phyloP scores from a whole-genome alignment of 2,797 vertebrate species.

The Novumbra hubbsi region DNA sequence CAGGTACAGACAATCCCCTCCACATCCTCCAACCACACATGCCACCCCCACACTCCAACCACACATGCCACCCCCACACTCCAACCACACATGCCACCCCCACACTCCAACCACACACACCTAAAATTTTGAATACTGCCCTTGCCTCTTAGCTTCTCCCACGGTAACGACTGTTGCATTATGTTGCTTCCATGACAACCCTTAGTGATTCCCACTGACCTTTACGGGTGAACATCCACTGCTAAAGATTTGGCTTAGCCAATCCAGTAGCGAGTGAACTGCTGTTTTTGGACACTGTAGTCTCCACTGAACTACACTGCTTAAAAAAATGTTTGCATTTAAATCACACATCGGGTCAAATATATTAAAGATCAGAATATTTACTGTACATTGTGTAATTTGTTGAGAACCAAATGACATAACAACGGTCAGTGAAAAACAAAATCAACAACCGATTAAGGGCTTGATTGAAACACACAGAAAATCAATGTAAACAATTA shows the following conservation, averaged over 20 bases:
- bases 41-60: conserved; percentile 20
- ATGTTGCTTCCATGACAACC: conserved; percentile 77
- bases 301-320: not conserved
- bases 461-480: too few species aligned
- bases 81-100: conserved; percentile 13
- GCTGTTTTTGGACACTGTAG: not conserved
- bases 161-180: conserved; percentile 71
- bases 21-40: conserved; percentile 16
- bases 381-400: too few species aligned
- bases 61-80: not conserved
- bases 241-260: not conserved
- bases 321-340: too few species aligned
- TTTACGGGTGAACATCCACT: conserved; percentile 63
- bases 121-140: conserved; percentile 36
- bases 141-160: conserved; percentile 60
- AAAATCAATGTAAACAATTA: too few species aligned
- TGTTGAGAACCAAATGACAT: too few species aligned
- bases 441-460: too few species aligned
- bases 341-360: too few species aligned
- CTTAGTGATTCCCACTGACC: conserved; percentile 72
- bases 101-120: conserved; percentile 19
- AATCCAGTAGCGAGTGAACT: too few species aligned
- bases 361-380: too few species aligned
- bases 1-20: too few species aligned
- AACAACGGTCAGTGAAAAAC: too few species aligned